Evolutionary conservation across 2,888 invertebrate species (phyloP).

Genomic region (Cataglyphis livida): DNA sequence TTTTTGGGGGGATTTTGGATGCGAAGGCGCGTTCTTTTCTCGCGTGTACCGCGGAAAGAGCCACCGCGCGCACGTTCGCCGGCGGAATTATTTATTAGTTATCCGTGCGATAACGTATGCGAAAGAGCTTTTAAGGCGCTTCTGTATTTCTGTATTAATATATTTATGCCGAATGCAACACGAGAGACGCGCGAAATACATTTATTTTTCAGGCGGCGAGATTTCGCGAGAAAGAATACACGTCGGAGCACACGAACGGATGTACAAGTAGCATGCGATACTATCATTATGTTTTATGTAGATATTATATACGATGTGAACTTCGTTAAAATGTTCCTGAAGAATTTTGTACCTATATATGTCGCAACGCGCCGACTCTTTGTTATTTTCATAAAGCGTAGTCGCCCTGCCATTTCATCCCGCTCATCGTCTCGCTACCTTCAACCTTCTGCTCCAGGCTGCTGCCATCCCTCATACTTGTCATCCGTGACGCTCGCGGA

Average conservation of each 20-base stretch:
- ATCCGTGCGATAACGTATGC: background rate
- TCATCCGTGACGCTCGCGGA: conserved; percentile 39
- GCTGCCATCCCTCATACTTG: conserved; percentile 50
- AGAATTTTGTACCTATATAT: conserved; percentile 16
- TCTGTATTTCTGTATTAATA: background rate
- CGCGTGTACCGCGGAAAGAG: background rate
- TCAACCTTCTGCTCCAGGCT: conserved; percentile 30
- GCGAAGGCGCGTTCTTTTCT: background rate
- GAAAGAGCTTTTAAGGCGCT: background rate
- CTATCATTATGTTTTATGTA: background rate
- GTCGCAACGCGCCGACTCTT: background rate
- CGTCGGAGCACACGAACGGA: background rate
- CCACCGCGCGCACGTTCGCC: background rate
- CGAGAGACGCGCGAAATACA: background rate
- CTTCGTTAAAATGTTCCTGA: conserved; percentile 29
- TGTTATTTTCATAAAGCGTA: conserved; percentile 40
- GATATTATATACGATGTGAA: background rate
- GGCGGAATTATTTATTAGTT: conserved; percentile 34
- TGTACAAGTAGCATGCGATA: background rate
- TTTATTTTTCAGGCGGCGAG: background rate
- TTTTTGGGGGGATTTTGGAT: conserved; percentile 1
- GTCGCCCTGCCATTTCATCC: conserved; percentile 24
- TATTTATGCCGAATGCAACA: background rate
- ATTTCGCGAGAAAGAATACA: background rate
- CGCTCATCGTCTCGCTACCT: conserved; percentile 40